Conservation (phyloP, 1,140 invertebrate species). For the Saxidomus purpurata region DNA sequence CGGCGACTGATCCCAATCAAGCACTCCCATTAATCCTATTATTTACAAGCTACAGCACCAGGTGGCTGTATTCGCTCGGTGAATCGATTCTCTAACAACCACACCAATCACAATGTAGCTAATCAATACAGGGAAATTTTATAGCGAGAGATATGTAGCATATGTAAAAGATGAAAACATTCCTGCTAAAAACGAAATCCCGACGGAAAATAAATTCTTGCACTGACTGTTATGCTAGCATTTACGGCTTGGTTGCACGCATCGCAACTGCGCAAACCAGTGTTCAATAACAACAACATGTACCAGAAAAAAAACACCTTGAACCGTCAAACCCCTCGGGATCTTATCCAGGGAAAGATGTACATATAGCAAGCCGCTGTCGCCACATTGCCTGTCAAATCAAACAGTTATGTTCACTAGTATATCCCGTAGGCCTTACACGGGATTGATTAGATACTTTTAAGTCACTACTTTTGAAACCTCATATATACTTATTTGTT, state of each 20-base stretch:
- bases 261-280: background rate
- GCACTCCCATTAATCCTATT: constrained; percentile 51
- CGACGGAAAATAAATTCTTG: constrained; percentile 12
- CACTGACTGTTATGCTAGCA: background rate
- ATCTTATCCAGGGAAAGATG: background rate
- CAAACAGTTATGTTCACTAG: background rate
- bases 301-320: background rate
- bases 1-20: constrained; percentile 30
- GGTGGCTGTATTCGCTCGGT: constrained; percentile 34
- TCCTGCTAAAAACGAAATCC: background rate
- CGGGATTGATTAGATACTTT: background rate
- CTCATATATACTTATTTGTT: no score
- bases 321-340: background rate
- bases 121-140: constrained; percentile 44
- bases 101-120: constrained; percentile 12
- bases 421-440: background rate
- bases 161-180: constrained; percentile 14
- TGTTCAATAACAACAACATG: background rate
- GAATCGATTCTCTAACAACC: constrained; percentile 48
- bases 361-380: background rate
- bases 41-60: constrained; percentile 44
- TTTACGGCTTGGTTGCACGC: background rate
- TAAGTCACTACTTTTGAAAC: no score
- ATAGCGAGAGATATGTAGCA: background rate
- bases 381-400: constrained; percentile 21